Evolutionary conservation across 2,888 invertebrate species (phyloP).

Genomic region (Scaptomyza caliginosa): DNA sequence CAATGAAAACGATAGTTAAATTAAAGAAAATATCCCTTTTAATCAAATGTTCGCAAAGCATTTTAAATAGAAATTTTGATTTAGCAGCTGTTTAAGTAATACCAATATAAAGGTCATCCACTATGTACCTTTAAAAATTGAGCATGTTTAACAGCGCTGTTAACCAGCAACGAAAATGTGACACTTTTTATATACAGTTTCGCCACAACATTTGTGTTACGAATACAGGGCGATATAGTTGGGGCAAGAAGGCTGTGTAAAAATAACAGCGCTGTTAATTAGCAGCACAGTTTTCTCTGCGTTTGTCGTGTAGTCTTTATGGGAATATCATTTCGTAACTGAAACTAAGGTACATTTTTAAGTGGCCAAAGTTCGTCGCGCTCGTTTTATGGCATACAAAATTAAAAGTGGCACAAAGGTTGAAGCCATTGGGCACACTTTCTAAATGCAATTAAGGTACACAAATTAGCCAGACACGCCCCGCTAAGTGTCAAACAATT

Average conservation of each 20-base stretch:
- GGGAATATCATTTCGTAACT: too few relatives aligned
- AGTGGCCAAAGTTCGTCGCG: constrained; percentile 28
- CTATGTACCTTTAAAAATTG: neutral
- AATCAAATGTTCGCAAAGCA: too few relatives aligned
- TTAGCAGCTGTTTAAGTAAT: neutral
- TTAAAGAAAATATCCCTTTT: constrained; percentile 3
- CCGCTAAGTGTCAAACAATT: constrained; percentile 38
- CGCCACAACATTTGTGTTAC: neutral
- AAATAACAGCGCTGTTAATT: constrained; percentile 30
- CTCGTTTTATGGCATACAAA: constrained; percentile 17
- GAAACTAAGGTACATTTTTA: too few relatives aligned
- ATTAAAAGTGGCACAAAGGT: constrained; percentile 41
- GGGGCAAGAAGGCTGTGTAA: neutral
- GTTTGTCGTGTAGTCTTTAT: too few relatives aligned
- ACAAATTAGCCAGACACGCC: constrained; percentile 13
- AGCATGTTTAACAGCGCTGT: neutral
- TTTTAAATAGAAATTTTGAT: neutral
- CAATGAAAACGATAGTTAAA: constrained; percentile 59
- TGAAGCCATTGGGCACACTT: constrained; percentile 39
- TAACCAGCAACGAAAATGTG: neutral
- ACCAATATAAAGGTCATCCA: neutral
- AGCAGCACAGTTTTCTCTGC: too few relatives aligned
- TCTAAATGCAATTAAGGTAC: constrained; percentile 38
- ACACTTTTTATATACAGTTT: neutral
- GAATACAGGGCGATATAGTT: neutral